phyloP scores from a whole-genome alignment of 1,140 invertebrate species.

The Plutomurus gul region DNA sequence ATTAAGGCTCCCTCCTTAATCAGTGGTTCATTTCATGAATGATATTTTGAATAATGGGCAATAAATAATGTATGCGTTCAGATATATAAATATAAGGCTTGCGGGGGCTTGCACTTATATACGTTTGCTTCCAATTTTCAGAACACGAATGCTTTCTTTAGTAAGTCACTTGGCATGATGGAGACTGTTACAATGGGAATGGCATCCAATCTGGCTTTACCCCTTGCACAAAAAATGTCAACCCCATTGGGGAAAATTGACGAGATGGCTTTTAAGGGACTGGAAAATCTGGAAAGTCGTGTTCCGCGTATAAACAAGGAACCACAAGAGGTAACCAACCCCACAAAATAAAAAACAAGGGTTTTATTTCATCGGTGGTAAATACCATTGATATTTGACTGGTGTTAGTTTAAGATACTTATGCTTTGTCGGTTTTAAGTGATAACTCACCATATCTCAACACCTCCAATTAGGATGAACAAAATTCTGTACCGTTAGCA shows the following conservation, averaged over 20 bases:
- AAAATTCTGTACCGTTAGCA: not conserved
- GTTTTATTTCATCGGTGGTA: too few relatives aligned
- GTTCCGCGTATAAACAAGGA: constrained; percentile 48
- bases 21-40: too few relatives aligned
- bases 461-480: not conserved
- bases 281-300: constrained; percentile 40
- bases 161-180: constrained; percentile 2
- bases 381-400: too few relatives aligned
- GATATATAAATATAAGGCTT: too few relatives aligned
- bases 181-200: not conserved
- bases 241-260: constrained; percentile 41
- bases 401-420: too few relatives aligned
- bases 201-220: not conserved
- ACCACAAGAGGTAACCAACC: constrained; percentile 45
- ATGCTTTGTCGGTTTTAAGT: not conserved
- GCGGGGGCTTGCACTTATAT: too few relatives aligned
- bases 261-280: constrained; percentile 35
- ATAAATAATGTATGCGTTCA: too few relatives aligned
- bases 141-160: not conserved
- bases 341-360: not conserved
- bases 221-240: constrained; percentile 35
- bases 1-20: too few relatives aligned
- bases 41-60: too few relatives aligned
- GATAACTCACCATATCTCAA: not conserved
- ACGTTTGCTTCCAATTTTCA: not conserved